A percentile compares a stretch with the other conserved stretches of the same genome.
These are phyloP conservation scores for Isichthys henryi DNA, from an alignment of 2,113 vertebrate species.

Conservation along the genomic window DNA sequence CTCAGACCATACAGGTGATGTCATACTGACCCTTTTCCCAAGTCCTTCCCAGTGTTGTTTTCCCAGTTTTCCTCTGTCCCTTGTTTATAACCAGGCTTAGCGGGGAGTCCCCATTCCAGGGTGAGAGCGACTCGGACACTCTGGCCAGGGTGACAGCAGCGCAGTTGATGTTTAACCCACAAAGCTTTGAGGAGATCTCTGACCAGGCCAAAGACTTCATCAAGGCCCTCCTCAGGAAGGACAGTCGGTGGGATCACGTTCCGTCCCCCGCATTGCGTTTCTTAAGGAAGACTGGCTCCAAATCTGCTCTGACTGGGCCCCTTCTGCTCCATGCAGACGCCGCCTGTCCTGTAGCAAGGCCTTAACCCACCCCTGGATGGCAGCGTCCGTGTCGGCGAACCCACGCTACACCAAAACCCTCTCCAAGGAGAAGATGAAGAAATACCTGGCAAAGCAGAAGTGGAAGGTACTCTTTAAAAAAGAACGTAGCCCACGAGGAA, in stretches of 20 bases:
- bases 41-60: not conserved
- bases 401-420: slow-evolving; percentile 54
- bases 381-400: slow-evolving; percentile 42
- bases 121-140: slow-evolving; percentile 65
- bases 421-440: slow-evolving; percentile 71
- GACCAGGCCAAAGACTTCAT: slow-evolving; percentile 77
- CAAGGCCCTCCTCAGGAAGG: slow-evolving; percentile 63
- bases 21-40: not conserved
- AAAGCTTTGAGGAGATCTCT: slow-evolving; percentile 70
- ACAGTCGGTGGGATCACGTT: slow-evolving; percentile 49
- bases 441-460: slow-evolving; percentile 65
- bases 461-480: slow-evolving; percentile 68
- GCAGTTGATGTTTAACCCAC: slow-evolving; percentile 62
- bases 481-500: not conserved
- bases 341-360: slow-evolving; percentile 62
- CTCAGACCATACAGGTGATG: too few species aligned
- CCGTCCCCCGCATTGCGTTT: too few species aligned
- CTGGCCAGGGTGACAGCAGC: slow-evolving; percentile 65
- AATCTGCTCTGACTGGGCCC: not conserved
- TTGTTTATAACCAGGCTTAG: slow-evolving; percentile 59
- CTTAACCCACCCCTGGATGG: slow-evolving; percentile 73
- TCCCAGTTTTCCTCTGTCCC: not conserved
- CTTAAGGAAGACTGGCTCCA: not conserved
- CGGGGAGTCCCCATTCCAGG: slow-evolving; percentile 77
- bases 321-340: slow-evolving; percentile 37